Percentiles rank a stretch among this genome's conserved stretches.
Conservation (phyloP, 2,113 vertebrate genomes). For the Odontophorus gujanensis region DNA sequence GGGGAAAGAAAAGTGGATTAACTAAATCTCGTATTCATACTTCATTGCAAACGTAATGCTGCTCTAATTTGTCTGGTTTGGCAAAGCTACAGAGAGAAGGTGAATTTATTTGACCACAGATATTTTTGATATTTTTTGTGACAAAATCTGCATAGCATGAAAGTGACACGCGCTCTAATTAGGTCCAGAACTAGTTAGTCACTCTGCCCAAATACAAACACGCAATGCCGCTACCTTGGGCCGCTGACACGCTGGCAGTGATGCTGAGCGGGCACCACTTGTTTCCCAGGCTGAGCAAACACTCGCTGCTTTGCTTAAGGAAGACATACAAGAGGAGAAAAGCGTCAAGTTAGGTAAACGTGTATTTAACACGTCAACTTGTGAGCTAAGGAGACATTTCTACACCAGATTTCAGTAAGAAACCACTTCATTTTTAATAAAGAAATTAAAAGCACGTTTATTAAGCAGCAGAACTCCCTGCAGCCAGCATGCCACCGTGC, state of each 20-base stretch:
- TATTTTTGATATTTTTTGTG: not conserved
- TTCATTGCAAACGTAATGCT: conserved; percentile 3
- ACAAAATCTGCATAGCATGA: not conserved
- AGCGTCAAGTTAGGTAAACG: not conserved
- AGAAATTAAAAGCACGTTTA: not conserved
- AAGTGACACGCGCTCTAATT: not conserved
- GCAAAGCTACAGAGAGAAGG: not conserved
- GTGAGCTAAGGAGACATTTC: not conserved
- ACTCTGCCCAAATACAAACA: not conserved
- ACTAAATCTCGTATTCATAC: not conserved
- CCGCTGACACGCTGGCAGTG: not conserved
- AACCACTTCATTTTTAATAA: not conserved
- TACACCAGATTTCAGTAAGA: not conserved
- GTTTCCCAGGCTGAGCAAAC: not conserved
- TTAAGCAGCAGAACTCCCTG: not conserved
- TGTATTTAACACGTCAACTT: not conserved
- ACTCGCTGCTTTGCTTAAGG: not conserved
- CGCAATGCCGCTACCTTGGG: rapidly evolving
- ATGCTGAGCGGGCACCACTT: not conserved
- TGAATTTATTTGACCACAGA: not conserved
- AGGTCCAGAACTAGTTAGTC: not conserved
- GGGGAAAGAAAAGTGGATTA: not conserved
- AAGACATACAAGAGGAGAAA: not conserved
- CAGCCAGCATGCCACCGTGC: not conserved
- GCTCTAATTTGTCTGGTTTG: not conserved